Percentiles rank a stretch among this genome's conserved stretches.
These are phyloP conservation scores for Aricia artaxerxes DNA, from an alignment of 2,888 invertebrate genomes.

Conservation along the genomic window DNA sequence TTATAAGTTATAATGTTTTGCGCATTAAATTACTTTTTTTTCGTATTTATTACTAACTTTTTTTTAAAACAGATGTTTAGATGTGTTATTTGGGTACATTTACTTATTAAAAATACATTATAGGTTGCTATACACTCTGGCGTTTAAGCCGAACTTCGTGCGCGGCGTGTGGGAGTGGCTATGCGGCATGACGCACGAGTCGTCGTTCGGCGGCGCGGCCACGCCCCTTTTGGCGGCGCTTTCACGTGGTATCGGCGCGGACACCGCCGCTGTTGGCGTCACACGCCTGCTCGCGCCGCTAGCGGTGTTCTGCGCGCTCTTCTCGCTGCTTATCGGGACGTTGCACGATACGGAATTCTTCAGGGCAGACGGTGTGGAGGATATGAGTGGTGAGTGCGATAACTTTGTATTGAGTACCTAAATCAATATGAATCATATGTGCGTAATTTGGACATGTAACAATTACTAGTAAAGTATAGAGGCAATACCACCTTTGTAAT, in stretches of 20 bases:
- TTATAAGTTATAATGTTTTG: no score
- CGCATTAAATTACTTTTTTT: no score
- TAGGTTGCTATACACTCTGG: slow-evolving; percentile 88
- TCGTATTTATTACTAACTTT: no score
- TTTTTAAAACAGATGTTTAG: no score
- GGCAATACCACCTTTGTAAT: no score
- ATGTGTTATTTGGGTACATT: no score
- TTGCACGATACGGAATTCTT: slow-evolving; percentile 92
- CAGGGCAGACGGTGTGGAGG: slow-evolving; percentile 71
- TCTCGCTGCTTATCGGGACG: slow-evolving; percentile 89
- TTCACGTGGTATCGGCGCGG: slow-evolving; percentile 83
- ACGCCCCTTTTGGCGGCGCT: slow-evolving; percentile 84
- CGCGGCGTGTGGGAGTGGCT: slow-evolving; percentile 86
- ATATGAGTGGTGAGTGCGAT: slow-evolving; percentile 55
- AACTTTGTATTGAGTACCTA: slow-evolving; percentile 36
- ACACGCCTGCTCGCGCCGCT: slow-evolving; percentile 87
- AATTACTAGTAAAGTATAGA: no score
- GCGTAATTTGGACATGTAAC: no score
- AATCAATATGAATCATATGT: not conserved
- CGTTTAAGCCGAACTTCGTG: slow-evolving; percentile 89
- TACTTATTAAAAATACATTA: slow-evolving; percentile 30
- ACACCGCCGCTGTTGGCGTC: slow-evolving; percentile 80
- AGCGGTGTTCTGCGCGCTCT: slow-evolving; percentile 91
- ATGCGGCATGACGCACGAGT: slow-evolving; percentile 65
- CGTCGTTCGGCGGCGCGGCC: slow-evolving; percentile 67